Base-by-base conservation (phyloP, 2,888 invertebrate genomes). In the Ennomos fuscantarius region DNA sequence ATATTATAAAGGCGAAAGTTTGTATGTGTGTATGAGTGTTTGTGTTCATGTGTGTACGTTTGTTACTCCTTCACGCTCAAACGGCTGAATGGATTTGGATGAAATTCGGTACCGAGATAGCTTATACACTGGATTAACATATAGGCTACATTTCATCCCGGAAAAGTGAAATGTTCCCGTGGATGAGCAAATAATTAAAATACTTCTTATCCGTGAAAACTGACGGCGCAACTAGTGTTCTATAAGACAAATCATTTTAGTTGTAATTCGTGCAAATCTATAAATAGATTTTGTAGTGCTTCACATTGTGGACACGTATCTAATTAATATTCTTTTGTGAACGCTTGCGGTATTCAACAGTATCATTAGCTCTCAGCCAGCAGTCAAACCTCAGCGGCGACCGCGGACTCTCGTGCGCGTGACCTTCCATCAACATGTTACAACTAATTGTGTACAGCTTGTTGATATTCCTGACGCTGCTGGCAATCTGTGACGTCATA, bases 401-500 rank as follows among this genome's bases (percentile, higher is more conserved):
- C 12, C 12, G 45, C 13, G 53, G 33, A 51, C n/a, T 32, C 46
- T 37, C 54, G 56, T 63, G 66, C 57, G 72, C 55, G 51, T 59
- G 51, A 58, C 47, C 49, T 33, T 10, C 33, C 57, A 66, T 31
- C 57, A 66, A 42, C 45, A 85, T 86, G 84, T 63, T 84, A 37
- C 74, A 76, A 59, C 58, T 83, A 39, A 72, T 83, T 10, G 67
- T 83, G 12, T 81, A 72, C 56, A 67, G 72, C 65, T 67, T 83
- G 43, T 59, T 84, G 36, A 63, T 78, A 34, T 72, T 81, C 32
- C 47, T 84, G 53, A 75, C 79, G 8, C 45, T 81, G 15, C 55
- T 84, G 46, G 82, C 82, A 0, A 37, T 80, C 13, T 70, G 82
- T n/a, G 84, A 84, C 55, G 35, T 78, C 8, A 50, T 81, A 32